phyloP scores from a whole-genome alignment of 2,113 vertebrate genomes.

The Boulengerochromis microlepis region DNA sequence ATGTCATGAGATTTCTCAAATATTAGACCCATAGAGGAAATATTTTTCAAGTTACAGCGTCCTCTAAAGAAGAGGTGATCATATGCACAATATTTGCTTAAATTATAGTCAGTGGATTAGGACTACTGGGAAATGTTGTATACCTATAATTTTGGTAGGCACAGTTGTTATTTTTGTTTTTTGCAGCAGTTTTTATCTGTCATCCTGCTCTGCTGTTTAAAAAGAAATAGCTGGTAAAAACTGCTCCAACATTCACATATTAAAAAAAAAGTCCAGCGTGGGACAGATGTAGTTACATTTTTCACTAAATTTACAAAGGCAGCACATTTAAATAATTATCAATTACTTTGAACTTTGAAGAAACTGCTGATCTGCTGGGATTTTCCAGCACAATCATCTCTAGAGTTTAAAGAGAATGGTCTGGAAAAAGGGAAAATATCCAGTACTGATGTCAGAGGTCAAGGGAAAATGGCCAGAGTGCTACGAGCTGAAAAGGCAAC shows the following conservation, averaged over 20 bases:
- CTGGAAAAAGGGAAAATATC: not conserved
- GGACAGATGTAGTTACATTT: not conserved
- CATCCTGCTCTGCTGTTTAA: not conserved
- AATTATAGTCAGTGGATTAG: not conserved
- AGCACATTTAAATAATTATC: not conserved
- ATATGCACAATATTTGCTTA: not conserved
- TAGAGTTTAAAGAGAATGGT: not conserved
- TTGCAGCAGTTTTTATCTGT: not conserved
- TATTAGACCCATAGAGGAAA: not conserved
- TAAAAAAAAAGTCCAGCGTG: fast-evolving
- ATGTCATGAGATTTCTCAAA: not conserved
- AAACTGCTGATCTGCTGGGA: not conserved
- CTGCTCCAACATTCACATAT: not conserved
- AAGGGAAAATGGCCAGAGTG: not conserved
- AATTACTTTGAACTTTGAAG: not conserved
- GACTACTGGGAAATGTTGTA: not conserved
- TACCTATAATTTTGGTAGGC: not conserved
- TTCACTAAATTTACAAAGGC: not conserved
- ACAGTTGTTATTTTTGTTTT: not conserved
- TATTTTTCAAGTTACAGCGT: not conserved
- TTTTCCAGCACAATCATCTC: not conserved
- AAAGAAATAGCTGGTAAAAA: not conserved
- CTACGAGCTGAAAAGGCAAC: not conserved
- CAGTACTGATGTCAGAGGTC: not conserved
- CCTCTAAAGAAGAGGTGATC: not conserved